phyloP scores from a whole-genome alignment of 2,113 vertebrate species.

The Pelecanus crispus region DNA sequence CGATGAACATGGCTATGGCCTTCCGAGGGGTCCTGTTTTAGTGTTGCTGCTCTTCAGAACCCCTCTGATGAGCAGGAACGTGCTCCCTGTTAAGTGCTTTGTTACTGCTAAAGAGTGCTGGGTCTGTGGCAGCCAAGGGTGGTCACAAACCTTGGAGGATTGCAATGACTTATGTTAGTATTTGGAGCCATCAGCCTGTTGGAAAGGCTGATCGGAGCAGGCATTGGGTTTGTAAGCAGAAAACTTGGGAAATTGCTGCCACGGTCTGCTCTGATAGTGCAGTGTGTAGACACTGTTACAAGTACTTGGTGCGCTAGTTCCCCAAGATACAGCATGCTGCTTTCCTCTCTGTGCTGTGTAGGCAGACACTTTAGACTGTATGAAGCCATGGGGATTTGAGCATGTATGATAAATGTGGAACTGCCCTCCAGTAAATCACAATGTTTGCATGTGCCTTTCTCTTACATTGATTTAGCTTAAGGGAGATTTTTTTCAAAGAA shows the following conservation, averaged over 20 bases:
- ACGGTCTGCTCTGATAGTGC: neutral
- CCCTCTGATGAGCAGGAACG: neutral
- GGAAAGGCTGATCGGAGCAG: neutral
- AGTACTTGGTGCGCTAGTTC: neutral
- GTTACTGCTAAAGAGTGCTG: fast-evolving
- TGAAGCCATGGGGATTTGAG: neutral
- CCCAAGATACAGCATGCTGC: neutral
- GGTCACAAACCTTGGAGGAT: neutral
- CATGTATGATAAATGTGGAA: neutral
- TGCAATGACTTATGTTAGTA: fast-evolving
- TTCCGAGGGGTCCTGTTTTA: neutral
- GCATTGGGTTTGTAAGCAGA: neutral
- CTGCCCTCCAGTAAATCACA: neutral
- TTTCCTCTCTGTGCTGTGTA: neutral
- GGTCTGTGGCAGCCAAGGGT: neutral
- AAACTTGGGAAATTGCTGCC: neutral
- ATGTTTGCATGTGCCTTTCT: neutral
- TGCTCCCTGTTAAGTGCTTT: neutral
- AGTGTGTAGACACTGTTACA: neutral
- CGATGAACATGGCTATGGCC: neutral
- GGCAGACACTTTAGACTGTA: fast-evolving
- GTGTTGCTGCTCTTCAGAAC: neutral
- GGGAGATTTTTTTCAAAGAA: neutral
- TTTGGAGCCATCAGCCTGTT: neutral
- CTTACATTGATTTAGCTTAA: neutral